These are phyloP conservation scores for Silurus meridionalis DNA, from an alignment of 2,113 vertebrate genomes.

Conservation along the genomic window DNA sequence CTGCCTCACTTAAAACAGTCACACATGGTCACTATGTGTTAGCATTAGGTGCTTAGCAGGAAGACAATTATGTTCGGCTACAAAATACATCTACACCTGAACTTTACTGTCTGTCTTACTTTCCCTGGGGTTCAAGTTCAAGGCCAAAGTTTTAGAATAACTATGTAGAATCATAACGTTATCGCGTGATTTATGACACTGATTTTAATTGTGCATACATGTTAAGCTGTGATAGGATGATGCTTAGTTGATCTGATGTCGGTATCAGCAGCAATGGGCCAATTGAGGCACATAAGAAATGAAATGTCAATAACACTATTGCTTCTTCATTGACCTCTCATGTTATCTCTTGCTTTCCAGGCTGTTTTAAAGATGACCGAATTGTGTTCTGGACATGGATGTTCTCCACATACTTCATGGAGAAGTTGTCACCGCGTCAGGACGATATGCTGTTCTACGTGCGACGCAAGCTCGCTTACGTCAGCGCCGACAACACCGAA, in stretches of 20 bases:
- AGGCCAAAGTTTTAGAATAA: not conserved
- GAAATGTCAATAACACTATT: not conserved
- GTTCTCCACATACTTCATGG: constrained; percentile 99
- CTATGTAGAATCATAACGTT: not conserved
- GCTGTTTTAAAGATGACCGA: constrained; percentile 94
- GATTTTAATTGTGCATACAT: not conserved
- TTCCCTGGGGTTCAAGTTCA: not conserved
- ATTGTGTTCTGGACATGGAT: constrained; percentile 99
- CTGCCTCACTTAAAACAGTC: not conserved
- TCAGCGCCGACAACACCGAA: constrained; percentile 69
- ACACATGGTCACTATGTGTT: not conserved
- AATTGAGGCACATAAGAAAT: not conserved
- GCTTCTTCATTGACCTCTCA: not conserved
- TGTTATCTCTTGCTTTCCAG: constrained; percentile 61
- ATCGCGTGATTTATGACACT: not conserved
- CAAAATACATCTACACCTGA: not conserved
- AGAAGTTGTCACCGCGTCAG: constrained; percentile 87
- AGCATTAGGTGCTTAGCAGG: too few relatives aligned
- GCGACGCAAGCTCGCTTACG: constrained; percentile 81
- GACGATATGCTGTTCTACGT: constrained; percentile 99
- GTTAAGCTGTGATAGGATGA: not conserved
- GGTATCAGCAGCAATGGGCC: not conserved
- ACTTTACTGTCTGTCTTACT: not conserved
- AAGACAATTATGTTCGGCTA: too few relatives aligned
- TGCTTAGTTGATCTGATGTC: not conserved